Evolutionary conservation across 1,140 invertebrate species (phyloP).

Genomic region (Micrasema longulum): DNA sequence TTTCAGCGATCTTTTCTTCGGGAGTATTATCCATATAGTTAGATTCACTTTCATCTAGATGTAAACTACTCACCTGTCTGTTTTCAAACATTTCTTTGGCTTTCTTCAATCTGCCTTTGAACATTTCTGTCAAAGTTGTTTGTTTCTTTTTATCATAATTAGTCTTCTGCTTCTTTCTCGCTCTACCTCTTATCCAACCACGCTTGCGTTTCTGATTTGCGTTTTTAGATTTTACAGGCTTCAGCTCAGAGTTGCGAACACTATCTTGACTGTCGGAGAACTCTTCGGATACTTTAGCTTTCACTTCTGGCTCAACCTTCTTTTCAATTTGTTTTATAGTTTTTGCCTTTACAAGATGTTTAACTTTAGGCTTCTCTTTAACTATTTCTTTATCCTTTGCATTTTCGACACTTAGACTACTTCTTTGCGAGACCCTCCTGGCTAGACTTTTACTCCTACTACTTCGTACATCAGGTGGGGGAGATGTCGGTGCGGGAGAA

Average conservation of each 20-base stretch:
- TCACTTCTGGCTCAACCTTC: conserved; percentile 19
- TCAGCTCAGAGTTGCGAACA: conserved; percentile 19
- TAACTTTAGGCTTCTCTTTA: conserved; percentile 28
- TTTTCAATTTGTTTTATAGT: conserved; percentile 27
- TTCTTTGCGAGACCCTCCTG: conserved; percentile 58
- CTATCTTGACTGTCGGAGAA: conserved; percentile 63
- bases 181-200: conserved; percentile 59
- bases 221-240: conserved; percentile 49
- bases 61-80: conserved; percentile 19
- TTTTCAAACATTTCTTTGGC: conserved; percentile 49
- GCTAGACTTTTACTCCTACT: conserved; percentile 65
- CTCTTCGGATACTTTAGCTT: conserved; percentile 38
- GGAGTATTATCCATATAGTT: conserved; percentile 41
- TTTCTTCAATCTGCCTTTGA: conserved; percentile 48
- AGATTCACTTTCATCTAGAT: conserved; percentile 40
- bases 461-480: conserved; percentile 58
- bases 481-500: conserved; percentile 1
- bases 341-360: conserved; percentile 29
- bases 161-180: conserved; percentile 46
- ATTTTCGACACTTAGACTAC: conserved; percentile 26
- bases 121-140: conserved; percentile 51
- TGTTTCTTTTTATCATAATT: conserved; percentile 49
- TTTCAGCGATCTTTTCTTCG: conserved; percentile 31
- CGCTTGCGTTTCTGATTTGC: conserved; percentile 58
- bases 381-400: conserved; percentile 29